Percentiles rank a stretch among this genome's conserved stretches.
Conservation (phyloP, 2,113 vertebrate genomes). For the Eptatretus burgeri region DNA sequence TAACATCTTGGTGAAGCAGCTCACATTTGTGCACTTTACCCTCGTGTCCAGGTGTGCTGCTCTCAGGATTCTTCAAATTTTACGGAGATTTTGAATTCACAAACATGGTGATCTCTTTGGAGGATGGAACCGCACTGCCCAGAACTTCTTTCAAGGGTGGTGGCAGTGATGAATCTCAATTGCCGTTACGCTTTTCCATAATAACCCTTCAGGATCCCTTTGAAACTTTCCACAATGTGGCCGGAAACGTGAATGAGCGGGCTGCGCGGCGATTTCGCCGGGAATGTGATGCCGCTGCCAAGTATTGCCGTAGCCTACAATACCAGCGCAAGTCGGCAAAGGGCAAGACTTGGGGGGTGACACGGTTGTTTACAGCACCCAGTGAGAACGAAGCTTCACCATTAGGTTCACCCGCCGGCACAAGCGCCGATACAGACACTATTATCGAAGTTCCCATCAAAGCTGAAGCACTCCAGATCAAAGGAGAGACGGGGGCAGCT, state of each 20-base stretch:
- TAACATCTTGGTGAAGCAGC: too few relatives aligned
- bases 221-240: conserved; percentile 54
- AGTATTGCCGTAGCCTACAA: conserved; percentile 46
- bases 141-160: too few relatives aligned
- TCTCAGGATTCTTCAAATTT: conserved; percentile 44
- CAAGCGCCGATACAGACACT: conserved; percentile 16
- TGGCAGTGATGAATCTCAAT: too few relatives aligned
- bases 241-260: conserved; percentile 38
- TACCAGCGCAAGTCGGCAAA: conserved; percentile 32
- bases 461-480: conserved; percentile 12
- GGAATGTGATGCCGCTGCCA: conserved; percentile 31
- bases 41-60: conserved; percentile 22
- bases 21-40: not conserved
- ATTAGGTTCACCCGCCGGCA: conserved; percentile 7
- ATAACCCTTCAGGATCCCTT: conserved; percentile 61
- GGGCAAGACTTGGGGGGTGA: conserved; percentile 44
- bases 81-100: conserved; percentile 33
- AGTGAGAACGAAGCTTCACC: conserved; percentile 11
- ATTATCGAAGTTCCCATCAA: conserved; percentile 18
- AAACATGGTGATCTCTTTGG: conserved; percentile 25
- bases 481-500: conserved; percentile 13
- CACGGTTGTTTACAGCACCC: conserved; percentile 25
- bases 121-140: conserved; percentile 17
- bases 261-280: conserved; percentile 20
- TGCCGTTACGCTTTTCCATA: too few relatives aligned